phyloP scores from a whole-genome alignment of 2,888 invertebrate species.

The Dastarcus helophoroides region DNA sequence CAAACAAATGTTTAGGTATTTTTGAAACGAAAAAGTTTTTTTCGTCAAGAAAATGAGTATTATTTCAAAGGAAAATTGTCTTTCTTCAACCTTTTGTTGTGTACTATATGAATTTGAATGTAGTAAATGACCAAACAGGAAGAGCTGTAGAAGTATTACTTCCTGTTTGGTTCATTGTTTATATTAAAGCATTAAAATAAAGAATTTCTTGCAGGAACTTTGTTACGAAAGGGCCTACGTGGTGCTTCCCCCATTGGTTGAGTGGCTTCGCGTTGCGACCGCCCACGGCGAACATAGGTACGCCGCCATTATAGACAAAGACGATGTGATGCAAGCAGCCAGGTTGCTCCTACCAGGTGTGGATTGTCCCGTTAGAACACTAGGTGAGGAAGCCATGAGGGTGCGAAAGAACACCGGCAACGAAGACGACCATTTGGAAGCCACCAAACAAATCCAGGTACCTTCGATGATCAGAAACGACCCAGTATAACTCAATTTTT shows the following conservation, averaged over 20 bases:
- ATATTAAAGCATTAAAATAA: no score
- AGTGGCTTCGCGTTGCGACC: conserved; percentile 76
- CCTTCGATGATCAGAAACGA: no score
- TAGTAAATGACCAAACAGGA: no score
- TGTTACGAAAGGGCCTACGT: conserved; percentile 82
- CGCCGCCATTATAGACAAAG: conserved; percentile 60
- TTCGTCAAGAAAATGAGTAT: no score
- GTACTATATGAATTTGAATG: no score
- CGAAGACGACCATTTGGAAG: conserved; percentile 33
- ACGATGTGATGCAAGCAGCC: conserved; percentile 83
- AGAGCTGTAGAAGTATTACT: no score
- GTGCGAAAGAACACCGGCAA: conserved; percentile 30
- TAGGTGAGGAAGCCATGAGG: conserved; percentile 48
- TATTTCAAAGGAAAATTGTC: no score
- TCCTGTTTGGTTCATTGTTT: no score
- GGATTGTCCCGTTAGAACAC: conserved; percentile 73
- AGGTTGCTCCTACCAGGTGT: conserved; percentile 75
- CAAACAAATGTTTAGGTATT: no score
- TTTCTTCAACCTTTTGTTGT: no score
- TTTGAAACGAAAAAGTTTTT: no score
- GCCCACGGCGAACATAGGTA: conserved; percentile 75
- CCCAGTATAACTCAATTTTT: no score
- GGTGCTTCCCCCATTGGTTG: conserved; percentile 79
- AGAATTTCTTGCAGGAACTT: conserved; percentile 59
- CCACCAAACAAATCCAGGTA: conserved; percentile 33